Conservation (phyloP, 2,113 vertebrate genomes). For the Coracopsis vasa region DNA sequence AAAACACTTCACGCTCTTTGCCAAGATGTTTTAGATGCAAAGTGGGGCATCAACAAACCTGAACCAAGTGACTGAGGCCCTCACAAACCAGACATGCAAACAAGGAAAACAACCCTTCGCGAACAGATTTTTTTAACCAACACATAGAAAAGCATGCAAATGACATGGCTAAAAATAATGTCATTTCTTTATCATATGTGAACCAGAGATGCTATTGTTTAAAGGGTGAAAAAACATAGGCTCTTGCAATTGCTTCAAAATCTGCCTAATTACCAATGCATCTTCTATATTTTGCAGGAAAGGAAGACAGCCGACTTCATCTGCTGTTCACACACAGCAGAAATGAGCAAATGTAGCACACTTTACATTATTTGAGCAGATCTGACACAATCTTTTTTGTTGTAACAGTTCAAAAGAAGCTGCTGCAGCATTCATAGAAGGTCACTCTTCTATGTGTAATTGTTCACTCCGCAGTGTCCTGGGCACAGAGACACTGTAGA, state of each 20-base stretch:
- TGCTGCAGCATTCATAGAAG: not conserved
- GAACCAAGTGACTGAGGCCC: not conserved
- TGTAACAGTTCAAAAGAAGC: not conserved
- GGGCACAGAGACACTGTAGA: not conserved
- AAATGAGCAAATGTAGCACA: not conserved
- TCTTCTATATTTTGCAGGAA: not conserved
- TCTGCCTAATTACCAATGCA: not conserved
- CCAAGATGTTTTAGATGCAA: constrained; percentile 21
- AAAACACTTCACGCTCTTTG: constrained; percentile 17
- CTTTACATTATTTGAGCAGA: not conserved
- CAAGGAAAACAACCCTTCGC: not conserved
- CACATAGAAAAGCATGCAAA: not conserved
- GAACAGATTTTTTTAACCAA: not conserved
- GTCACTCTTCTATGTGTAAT: not conserved
- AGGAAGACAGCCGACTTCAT: not conserved
- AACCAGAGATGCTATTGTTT: not conserved
- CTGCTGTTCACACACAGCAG: not conserved
- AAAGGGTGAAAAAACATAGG: not conserved
- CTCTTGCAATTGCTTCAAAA: not conserved
- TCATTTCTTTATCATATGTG: not conserved
- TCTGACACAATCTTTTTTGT: not conserved
- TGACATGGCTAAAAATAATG: not conserved
- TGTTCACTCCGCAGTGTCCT: accelerated
- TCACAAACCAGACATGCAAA: not conserved
- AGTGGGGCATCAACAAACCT: constrained; percentile 29